Evolutionary conservation across 92 coral and sea anemone species (phyloP).

Genomic region (Porites cylindrica): DNA sequence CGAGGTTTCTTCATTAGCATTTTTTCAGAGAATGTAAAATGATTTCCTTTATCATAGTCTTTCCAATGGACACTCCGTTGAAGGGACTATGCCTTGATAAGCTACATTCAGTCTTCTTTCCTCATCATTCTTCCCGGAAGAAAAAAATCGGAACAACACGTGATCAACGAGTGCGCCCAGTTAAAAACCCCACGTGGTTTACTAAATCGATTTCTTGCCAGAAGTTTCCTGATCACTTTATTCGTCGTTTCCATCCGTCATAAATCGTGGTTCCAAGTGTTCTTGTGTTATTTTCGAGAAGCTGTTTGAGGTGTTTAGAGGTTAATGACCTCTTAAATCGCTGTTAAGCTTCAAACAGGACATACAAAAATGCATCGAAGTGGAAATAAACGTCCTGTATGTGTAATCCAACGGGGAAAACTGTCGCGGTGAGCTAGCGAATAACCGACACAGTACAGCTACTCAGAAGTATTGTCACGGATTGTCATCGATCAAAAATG

Average conservation of each 20-base stretch:
- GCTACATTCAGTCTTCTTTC: too few relatives aligned
- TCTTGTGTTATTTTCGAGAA: neutral
- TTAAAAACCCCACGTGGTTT: slow-evolving; percentile 23
- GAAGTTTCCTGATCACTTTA: too few relatives aligned
- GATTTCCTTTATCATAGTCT: too few relatives aligned
- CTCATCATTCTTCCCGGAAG: too few relatives aligned
- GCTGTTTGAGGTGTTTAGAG: neutral
- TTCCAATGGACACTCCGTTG: too few relatives aligned
- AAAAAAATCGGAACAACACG: neutral
- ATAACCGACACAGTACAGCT: too few relatives aligned
- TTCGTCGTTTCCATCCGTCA: too few relatives aligned
- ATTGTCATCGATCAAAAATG: neutral
- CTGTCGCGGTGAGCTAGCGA: neutral
- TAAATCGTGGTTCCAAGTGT: neutral
- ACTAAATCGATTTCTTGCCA: neutral
- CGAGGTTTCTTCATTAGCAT: neutral
- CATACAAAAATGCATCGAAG: neutral
- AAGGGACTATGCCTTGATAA: too few relatives aligned
- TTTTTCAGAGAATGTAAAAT: too few relatives aligned
- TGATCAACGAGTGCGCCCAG: neutral
- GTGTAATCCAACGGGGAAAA: too few relatives aligned
- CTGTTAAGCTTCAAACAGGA: neutral
- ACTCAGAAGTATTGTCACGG: neutral
- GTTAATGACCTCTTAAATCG: neutral
- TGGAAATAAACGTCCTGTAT: neutral